Percentiles rank a stretch among this genome's conserved stretches.
phyloP scores from a whole-genome alignment of 2,888 invertebrate genomes.

The Cyclophora albipunctata region DNA sequence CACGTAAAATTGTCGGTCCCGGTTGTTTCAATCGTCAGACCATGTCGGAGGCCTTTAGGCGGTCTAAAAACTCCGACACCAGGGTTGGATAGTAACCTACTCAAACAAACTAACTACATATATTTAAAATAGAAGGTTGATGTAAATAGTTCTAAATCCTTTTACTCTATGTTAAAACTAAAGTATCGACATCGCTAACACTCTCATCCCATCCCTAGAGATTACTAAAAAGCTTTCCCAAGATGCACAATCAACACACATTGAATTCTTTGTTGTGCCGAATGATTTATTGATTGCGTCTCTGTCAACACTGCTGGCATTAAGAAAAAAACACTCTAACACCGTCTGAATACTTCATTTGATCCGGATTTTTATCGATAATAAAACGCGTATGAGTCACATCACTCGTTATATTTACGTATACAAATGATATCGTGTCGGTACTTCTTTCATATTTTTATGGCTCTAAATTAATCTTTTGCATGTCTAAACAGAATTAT shows the following conservation, averaged over 20 bases:
- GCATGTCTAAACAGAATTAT: no score
- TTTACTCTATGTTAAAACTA: no score
- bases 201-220: slow-evolving; percentile 41
- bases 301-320: slow-evolving; percentile 71
- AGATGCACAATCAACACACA: slow-evolving; percentile 74
- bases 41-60: no score
- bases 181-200: slow-evolving; percentile 22
- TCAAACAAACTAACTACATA: no score
- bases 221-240: slow-evolving; percentile 64
- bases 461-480: background rate
- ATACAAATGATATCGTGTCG: slow-evolving; percentile 58
- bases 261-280: slow-evolving; percentile 67
- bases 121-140: no score
- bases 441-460: slow-evolving; percentile 25
- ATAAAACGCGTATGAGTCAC: slow-evolving; percentile 64
- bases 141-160: no score
- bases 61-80: no score
- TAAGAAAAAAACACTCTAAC: slow-evolving; percentile 31
- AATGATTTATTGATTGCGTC: slow-evolving; percentile 75
- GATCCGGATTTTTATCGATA: slow-evolving; percentile 74
- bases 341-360: slow-evolving; percentile 72
- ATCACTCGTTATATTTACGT: slow-evolving; percentile 70
- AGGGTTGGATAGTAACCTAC: no score
- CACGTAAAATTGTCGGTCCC: no score
- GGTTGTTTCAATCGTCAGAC: no score